A percentile compares a stretch with the other conserved stretches of the same genome.
Conservation (phyloP, 2,113 vertebrate genomes). For the Labrus mixtus region DNA sequence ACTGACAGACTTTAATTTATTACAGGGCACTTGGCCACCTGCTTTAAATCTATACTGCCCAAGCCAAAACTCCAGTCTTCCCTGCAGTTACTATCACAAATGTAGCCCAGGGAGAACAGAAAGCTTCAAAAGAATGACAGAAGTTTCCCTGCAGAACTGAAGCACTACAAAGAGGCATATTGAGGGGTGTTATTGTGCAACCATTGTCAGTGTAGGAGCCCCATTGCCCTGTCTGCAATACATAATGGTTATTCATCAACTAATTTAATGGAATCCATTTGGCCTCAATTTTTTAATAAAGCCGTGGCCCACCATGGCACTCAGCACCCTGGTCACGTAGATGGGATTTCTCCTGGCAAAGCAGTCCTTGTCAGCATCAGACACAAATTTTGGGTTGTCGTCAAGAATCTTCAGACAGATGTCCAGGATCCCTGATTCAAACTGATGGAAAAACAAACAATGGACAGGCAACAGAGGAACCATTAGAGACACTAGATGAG, state of each 20-base stretch:
- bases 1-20: neutral
- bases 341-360: slow-evolving; percentile 82
- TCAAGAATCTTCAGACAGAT: slow-evolving; percentile 88
- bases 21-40: neutral
- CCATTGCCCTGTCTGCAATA: neutral
- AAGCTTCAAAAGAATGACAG: neutral
- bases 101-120: neutral
- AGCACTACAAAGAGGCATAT: neutral
- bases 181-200: neutral
- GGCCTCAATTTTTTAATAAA: neutral
- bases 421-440: slow-evolving; percentile 86
- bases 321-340: slow-evolving; percentile 89
- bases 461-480: neutral
- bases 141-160: neutral
- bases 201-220: neutral
- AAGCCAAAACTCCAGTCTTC: neutral
- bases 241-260: neutral
- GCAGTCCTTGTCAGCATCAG: slow-evolving; percentile 82
- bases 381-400: slow-evolving; percentile 87
- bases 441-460: slow-evolving; percentile 74
- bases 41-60: neutral
- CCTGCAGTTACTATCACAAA: neutral
- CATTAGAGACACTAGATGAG: neutral
- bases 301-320: slow-evolving; percentile 87
- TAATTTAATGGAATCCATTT: neutral